Evolutionary conservation across 2,888 invertebrate species (phyloP).

Genomic region (Tiphia femorata): DNA sequence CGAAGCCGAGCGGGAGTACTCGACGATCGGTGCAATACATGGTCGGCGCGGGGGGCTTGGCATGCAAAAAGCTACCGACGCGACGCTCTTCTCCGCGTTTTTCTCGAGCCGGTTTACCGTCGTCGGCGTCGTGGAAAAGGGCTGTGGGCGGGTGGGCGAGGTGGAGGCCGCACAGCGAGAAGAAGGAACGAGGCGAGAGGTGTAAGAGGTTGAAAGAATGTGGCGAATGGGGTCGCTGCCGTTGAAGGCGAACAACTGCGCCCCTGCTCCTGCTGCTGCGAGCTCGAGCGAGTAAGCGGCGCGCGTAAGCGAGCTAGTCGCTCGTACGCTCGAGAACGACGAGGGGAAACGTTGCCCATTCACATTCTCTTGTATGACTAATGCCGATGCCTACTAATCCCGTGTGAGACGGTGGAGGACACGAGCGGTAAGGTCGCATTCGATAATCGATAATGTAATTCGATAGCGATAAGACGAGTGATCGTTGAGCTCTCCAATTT

Average conservation of each 20-base stretch:
- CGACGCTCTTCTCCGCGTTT: too few relatives aligned
- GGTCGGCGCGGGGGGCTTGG: too few relatives aligned
- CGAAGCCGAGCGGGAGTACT: too few relatives aligned
- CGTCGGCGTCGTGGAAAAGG: too few relatives aligned
- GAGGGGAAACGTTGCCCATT: conserved; percentile 49
- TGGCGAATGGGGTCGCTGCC: conserved; percentile 66
- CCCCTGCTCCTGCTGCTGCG: conserved; percentile 28
- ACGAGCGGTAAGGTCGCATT: background rate
- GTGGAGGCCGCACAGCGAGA: background rate
- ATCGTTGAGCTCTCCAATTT: too few relatives aligned
- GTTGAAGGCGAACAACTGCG: conserved; percentile 65
- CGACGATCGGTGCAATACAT: too few relatives aligned
- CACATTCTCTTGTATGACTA: conserved; percentile 62
- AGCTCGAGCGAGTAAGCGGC: conserved; percentile 10
- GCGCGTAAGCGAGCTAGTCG: conserved; percentile 14
- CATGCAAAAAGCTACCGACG: too few relatives aligned
- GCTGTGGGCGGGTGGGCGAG: too few relatives aligned
- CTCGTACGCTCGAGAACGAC: conserved; percentile 28
- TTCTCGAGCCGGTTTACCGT: too few relatives aligned
- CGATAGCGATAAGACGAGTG: too few relatives aligned
- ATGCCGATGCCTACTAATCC: conserved; percentile 39
- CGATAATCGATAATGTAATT: too few relatives aligned
- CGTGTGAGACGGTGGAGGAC: conserved; percentile 10
- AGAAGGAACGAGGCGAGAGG: background rate
- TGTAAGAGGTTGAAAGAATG: conserved; percentile 54